Evolutionary conservation across 2,888 invertebrate genomes (phyloP).

Genomic region (Therioaphis trifolii): DNA sequence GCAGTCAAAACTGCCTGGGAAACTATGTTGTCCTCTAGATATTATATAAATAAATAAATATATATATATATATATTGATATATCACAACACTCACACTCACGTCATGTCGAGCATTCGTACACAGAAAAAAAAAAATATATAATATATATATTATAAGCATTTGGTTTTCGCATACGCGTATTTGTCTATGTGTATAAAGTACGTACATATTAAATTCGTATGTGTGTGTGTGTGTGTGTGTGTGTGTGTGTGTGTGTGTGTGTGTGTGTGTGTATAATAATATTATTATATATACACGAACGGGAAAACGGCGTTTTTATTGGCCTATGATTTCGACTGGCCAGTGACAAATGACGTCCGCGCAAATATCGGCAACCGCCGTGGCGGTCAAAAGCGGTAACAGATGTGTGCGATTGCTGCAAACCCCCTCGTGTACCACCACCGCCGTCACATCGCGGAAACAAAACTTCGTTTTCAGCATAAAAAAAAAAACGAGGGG

Average conservation of each 20-base stretch:
- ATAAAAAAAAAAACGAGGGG: conserved; percentile 54
- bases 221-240: neutral
- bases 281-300: conserved; percentile 25
- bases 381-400: conserved; percentile 62
- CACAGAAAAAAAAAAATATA: too few species aligned
- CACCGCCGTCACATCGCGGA: conserved; percentile 34
- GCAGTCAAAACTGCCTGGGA: too few species aligned
- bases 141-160: too few species aligned
- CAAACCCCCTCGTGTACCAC: neutral
- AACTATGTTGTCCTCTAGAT: too few species aligned
- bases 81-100: too few species aligned
- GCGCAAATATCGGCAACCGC: conserved; percentile 61
- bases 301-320: conserved; percentile 54
- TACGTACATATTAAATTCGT: neutral
- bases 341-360: conserved; percentile 61
- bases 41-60: too few species aligned
- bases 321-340: conserved; percentile 57
- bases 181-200: neutral
- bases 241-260: neutral
- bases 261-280: neutral
- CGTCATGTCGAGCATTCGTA: too few species aligned
- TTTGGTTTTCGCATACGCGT: neutral
- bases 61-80: too few species aligned
- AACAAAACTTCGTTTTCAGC: conserved; percentile 59
- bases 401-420: conserved; percentile 61